Evolutionary conservation across 2,888 invertebrate genomes (phyloP), one percentile per base, ranked within the genome.

Genomic region (Cryptops parisi): DNA sequence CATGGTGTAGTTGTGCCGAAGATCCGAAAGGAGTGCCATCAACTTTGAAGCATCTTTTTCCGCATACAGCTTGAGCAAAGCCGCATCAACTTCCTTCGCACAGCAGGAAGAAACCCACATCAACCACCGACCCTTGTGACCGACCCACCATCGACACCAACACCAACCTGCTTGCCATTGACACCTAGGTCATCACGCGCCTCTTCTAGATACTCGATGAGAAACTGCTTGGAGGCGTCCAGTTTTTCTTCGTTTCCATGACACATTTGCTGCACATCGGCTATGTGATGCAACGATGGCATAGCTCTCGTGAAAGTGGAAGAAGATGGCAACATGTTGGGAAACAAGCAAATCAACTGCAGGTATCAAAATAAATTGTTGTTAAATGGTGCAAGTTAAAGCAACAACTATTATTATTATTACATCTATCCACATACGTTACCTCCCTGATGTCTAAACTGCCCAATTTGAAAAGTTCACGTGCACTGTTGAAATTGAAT

Each of bases 271-370:
- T 63, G 63, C 15, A 74, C 64, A 60, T 73, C 71, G 1, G 71
- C 69, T 43, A 72, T 70, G 52, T 68, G 68, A 58, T 74, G 73
- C 2, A 73, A 65, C 1, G 70, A 66, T 3, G 73, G 72, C 12
- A 68, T 61, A n/a, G 66, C 61, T 22, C 71, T 65, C 1, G 67
- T 65, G 60, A 72, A 74, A 53, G 63, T 65, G 2, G 66, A 64
- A 25, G 61, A 64, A 21, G 64, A 53, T 1, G 73, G 70, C 57
- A 74, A 59, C 44, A 73, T 59, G 27, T 64, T 62, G 3, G 72
- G 72, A 60, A 70, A 74, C 21, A 74, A 56, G 55, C 69, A 66
- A 21, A 74, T 69, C 3, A 74, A 56, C 72, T 73, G 63, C 21
- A 62, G 59, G 47, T 51, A 46, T n/a, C 27, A 38, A 47, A 5